Conservation (phyloP, 1,140 invertebrate genomes). For the Branchinecta lynchi region DNA sequence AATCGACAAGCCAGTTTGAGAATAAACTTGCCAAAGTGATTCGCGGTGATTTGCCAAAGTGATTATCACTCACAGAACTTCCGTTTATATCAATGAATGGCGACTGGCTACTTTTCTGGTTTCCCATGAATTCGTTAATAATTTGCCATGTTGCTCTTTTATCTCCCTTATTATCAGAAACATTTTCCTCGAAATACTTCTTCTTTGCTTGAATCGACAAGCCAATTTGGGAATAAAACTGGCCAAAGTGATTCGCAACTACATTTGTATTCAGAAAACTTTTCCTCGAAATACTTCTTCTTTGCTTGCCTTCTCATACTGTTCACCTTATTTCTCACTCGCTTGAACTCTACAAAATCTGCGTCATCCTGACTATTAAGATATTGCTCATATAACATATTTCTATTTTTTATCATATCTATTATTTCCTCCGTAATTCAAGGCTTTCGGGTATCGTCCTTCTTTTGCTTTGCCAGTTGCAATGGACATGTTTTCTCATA, state of each 20-base stretch:
- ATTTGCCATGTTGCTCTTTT: slow-evolving; percentile 1
- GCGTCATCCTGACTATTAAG: too few relatives aligned
- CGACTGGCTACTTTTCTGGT: too few relatives aligned
- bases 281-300: slow-evolving; percentile 9
- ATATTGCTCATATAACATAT: too few relatives aligned
- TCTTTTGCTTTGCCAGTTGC: slow-evolving; percentile 5
- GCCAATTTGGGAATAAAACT: slow-evolving; percentile 10
- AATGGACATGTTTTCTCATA: slow-evolving; percentile 4
- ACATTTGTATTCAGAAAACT: neutral
- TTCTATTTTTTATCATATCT: slow-evolving; percentile 7
- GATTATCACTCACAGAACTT: neutral
- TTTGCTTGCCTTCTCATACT: too few relatives aligned
- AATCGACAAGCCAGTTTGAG: too few relatives aligned
- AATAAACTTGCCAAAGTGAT: slow-evolving; percentile 5
- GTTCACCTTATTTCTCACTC: too few relatives aligned
- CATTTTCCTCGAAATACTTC: neutral
- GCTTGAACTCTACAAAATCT: too few relatives aligned
- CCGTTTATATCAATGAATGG: too few relatives aligned
- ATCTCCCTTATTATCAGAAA: neutral
- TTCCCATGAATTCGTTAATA: slow-evolving; percentile 3
- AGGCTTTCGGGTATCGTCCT: neutral
- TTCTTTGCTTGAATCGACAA: too few relatives aligned
- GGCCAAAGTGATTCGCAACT: slow-evolving; percentile 5
- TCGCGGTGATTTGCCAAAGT: too few relatives aligned
- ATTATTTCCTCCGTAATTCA: slow-evolving; percentile 6